These are phyloP conservation scores for Rhodophaea formosa DNA, from an alignment of 2,888 invertebrate species.

Conservation along the genomic window DNA sequence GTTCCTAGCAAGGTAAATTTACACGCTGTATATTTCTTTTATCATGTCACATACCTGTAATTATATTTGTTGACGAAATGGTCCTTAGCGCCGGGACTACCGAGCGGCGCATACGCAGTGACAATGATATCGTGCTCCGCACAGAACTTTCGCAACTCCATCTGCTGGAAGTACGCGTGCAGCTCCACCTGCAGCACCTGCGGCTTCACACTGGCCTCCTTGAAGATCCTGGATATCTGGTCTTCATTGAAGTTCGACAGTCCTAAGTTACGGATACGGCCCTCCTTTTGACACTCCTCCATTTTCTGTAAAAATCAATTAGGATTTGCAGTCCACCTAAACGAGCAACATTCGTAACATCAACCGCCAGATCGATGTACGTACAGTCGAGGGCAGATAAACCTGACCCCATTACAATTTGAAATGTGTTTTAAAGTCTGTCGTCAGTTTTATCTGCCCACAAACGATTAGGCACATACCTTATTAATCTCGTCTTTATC, in stretches of 20 bases:
- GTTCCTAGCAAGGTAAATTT: no score
- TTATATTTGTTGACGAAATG: constrained; percentile 84
- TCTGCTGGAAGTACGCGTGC: constrained; percentile 89
- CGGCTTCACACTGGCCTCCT: constrained; percentile 83
- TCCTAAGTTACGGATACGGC: constrained; percentile 86
- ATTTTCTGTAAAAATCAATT: constrained; percentile 79
- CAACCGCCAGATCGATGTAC: no score
- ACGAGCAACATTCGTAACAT: no score
- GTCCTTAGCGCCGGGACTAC: constrained; percentile 85
- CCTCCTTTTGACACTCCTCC: constrained; percentile 85
- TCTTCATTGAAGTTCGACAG: constrained; percentile 88
- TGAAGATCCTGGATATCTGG: constrained; percentile 84
- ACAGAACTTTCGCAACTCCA: constrained; percentile 83
- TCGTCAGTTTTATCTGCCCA: no score
- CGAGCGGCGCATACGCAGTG: constrained; percentile 87
- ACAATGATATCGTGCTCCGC: constrained; percentile 82
- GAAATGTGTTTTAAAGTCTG: no score
- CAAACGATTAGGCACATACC: no score
- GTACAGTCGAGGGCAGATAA: no score
- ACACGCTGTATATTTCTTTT: neutral
- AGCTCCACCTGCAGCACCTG: constrained; percentile 88
- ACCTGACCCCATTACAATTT: no score
- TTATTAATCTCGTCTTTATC: no score
- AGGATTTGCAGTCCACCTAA: no score
- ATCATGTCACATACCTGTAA: constrained; percentile 65